Evolutionary conservation across 2,113 vertebrate species (phyloP).

Genomic region (Malurus alboscapulatus): DNA sequence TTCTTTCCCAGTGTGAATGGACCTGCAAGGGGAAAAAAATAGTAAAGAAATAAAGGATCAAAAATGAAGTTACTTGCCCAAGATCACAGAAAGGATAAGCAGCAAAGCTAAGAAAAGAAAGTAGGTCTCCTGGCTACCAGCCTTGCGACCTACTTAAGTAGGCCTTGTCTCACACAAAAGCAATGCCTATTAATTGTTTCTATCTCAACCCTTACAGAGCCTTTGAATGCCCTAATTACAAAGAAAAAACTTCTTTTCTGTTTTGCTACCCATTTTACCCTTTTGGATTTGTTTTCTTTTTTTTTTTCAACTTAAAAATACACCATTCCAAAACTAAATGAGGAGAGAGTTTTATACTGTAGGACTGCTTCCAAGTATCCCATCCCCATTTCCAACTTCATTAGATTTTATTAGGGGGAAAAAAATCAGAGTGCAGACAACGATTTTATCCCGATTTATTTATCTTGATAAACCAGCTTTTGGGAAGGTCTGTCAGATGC

Average conservation of each 20-base stretch:
- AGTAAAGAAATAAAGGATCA: not conserved
- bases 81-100: not conserved
- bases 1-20: not conserved
- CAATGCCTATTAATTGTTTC: slow-evolving; percentile 9
- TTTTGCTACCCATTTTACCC: not conserved
- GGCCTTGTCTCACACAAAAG: not conserved
- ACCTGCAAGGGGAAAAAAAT: rapidly evolving
- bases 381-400: not conserved
- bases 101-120: not conserved
- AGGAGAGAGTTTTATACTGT: not conserved
- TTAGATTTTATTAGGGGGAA: not conserved
- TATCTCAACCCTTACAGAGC: not conserved
- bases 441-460: not conserved
- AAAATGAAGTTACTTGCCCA: not conserved
- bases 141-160: not conserved
- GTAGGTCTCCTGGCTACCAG: slow-evolving; percentile 14
- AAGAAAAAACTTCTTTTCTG: not conserved
- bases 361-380: not conserved
- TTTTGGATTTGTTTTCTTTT: not conserved
- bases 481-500: not conserved
- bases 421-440: not conserved
- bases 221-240: slow-evolving; percentile 11
- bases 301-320: not conserved
- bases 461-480: not conserved
- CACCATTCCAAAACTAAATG: not conserved